Percentiles rank a stretch among this genome's conserved stretches.
Evolutionary conservation across 37 sponge, comb jelly and placozoan genomes (phyloP).

Genomic region (Tethya wilhelma): DNA sequence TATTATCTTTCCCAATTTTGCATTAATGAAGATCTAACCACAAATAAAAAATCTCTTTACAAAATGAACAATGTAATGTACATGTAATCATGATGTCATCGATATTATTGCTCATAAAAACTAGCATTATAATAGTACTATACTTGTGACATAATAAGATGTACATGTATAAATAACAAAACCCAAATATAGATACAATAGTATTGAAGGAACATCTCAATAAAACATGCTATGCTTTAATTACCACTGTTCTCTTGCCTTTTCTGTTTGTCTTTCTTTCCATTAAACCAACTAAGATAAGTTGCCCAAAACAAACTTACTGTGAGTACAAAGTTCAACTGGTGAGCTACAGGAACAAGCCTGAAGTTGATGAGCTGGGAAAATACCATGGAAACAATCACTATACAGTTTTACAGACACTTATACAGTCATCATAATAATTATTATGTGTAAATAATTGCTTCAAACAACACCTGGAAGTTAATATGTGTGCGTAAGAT

Average conservation of each 20-base stretch:
- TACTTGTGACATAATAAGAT: background rate
- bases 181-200: background rate
- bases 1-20: too few species aligned
- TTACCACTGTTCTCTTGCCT: background rate
- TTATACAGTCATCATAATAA: background rate
- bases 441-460: background rate
- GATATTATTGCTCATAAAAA: too few species aligned
- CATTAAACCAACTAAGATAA: constrained; percentile 60
- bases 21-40: too few species aligned
- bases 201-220: background rate
- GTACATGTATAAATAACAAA: background rate
- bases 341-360: constrained; percentile 69
- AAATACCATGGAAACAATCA: too few species aligned
- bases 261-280: constrained; percentile 25
- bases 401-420: too few species aligned
- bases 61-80: too few species aligned
- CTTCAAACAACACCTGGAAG: too few species aligned
- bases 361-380: constrained; percentile 65
- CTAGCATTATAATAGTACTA: too few species aligned
- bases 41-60: too few species aligned
- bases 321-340: constrained; percentile 71
- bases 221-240: too few species aligned
- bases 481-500: too few species aligned
- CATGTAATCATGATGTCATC: too few species aligned
- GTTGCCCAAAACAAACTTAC: constrained; percentile 75